These are phyloP conservation scores for Cylindroiulus punctatus DNA, from an alignment of 2,888 invertebrate genomes.

Conservation along the genomic window DNA sequence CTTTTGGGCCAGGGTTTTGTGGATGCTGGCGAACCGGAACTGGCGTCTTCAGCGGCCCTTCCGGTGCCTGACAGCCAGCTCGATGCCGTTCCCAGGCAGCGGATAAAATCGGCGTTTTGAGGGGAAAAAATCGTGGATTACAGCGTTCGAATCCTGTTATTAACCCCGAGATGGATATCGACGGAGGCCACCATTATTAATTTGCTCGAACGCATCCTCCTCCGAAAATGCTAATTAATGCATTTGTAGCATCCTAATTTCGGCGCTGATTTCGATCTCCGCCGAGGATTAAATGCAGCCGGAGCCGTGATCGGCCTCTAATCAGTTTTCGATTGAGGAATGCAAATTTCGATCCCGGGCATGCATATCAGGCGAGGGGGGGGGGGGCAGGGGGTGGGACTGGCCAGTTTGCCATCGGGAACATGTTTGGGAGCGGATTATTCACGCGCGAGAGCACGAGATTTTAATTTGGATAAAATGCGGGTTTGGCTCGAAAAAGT, in stretches of 20 bases:
- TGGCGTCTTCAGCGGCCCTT: not conserved
- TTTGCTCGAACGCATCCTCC: not conserved
- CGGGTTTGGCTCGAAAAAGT: constrained; percentile 4
- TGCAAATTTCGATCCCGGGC: constrained; percentile 7
- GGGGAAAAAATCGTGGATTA: not conserved
- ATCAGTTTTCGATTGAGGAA: constrained; percentile 38
- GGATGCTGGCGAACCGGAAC: not conserved
- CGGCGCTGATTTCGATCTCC: constrained; percentile 4
- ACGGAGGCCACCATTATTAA: constrained; percentile 2
- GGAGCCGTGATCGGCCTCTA: not conserved
- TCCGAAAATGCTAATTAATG: not conserved
- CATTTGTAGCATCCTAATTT: constrained; percentile 22
- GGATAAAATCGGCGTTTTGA: not conserved
- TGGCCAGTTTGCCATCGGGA: not conserved
- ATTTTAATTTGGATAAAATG: constrained; percentile 37
- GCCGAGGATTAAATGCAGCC: constrained; percentile 19
- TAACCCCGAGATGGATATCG: constrained; percentile 23
- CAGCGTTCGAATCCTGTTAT: constrained; percentile 21
- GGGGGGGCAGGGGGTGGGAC: not conserved
- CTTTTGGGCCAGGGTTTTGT: not conserved
- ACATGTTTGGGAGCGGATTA: constrained; percentile 22
- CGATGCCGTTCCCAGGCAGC: not conserved
- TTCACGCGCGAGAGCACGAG: constrained; percentile 34
- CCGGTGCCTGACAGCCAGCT: not conserved
- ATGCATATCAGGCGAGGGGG: too few species aligned